These are phyloP conservation scores for Sturmia bella DNA, from an alignment of 2,888 invertebrate genomes.

Conservation along the genomic window DNA sequence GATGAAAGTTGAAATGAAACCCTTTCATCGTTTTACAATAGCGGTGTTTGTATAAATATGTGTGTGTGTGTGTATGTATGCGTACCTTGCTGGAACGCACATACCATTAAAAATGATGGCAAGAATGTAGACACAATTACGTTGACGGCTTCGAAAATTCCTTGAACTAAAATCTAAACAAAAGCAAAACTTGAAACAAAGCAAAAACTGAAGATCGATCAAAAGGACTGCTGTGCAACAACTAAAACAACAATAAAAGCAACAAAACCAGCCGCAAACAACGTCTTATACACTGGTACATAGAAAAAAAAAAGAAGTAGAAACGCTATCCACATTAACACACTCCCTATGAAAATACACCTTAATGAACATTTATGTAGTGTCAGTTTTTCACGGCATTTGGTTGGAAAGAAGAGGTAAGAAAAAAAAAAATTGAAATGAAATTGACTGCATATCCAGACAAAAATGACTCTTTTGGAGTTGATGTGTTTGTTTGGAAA, in stretches of 20 bases:
- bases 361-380: conserved; percentile 53
- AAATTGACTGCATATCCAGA: conserved; percentile 64
- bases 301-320: conserved; percentile 25
- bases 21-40: conserved; percentile 10
- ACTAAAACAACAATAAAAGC: neutral
- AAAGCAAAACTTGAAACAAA: conserved; percentile 41
- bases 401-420: conserved; percentile 19
- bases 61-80: neutral
- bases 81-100: conserved; percentile 26
- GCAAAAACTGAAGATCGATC: conserved; percentile 53
- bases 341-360: conserved; percentile 8
- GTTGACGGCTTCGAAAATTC: conserved; percentile 63
- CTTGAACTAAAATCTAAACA: conserved; percentile 56
- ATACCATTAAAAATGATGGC: conserved; percentile 60
- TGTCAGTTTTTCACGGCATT: conserved; percentile 57
- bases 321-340: conserved; percentile 41
- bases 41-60: conserved; percentile 9
- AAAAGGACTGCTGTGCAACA: conserved; percentile 2
- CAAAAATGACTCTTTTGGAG: conserved; percentile 43
- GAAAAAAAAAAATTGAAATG: conserved; percentile 39
- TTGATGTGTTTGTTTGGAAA: conserved; percentile 5
- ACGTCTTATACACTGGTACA: neutral
- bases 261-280: neutral
- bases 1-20: conserved; percentile 36
- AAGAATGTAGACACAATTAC: conserved; percentile 68